These are phyloP conservation scores for Ylistrum balloti DNA, from an alignment of 1,140 invertebrate genomes.

Conservation along the genomic window DNA sequence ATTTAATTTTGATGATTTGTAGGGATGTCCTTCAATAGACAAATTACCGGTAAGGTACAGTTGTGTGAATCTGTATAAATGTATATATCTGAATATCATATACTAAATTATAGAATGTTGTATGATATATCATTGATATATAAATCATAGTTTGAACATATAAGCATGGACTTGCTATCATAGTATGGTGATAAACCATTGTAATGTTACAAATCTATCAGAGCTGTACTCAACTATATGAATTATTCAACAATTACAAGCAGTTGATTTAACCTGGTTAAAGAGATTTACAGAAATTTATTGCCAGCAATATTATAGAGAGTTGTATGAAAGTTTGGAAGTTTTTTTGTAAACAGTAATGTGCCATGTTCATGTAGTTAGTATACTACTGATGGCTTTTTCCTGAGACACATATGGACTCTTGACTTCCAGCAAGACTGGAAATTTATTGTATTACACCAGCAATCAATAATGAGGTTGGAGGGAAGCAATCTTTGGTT, in stretches of 20 bases:
- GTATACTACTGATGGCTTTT: background rate
- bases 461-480: background rate
- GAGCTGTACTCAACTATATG: background rate
- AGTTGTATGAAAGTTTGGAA: background rate
- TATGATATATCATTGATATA: background rate
- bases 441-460: constrained; percentile 12
- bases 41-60: too few species aligned
- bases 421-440: background rate
- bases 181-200: too few species aligned
- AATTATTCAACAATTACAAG: background rate
- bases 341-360: background rate
- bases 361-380: background rate
- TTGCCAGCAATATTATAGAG: background rate
- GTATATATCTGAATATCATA: too few species aligned
- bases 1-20: too few species aligned
- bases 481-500: constrained; percentile 2
- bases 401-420: background rate
- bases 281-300: background rate
- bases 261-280: background rate
- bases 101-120: too few species aligned
- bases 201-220: background rate
- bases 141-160: background rate
- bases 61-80: too few species aligned
- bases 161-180: background rate
- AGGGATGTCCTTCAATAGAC: too few species aligned